Base-by-base conservation (phyloP, 2,113 vertebrate genomes). In the Thunnus thynnus region DNA sequence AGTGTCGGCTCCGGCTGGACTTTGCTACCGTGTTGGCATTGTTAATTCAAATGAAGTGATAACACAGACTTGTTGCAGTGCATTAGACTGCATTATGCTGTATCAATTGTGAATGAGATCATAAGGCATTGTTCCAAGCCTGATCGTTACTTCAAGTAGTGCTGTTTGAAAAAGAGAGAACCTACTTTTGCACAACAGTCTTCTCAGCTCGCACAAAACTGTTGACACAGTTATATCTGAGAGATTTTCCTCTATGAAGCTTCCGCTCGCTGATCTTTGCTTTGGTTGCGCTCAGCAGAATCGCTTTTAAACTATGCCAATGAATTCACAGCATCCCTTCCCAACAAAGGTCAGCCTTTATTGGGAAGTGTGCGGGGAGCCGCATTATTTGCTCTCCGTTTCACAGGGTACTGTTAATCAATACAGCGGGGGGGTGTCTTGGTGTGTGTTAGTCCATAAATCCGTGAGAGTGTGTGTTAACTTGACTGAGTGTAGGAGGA, bases 281-380 rank as follows among this genome's bases (percentile, higher is more conserved):
- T 73, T 25, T 41, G 58, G 22, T 78, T 66, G 16, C 12, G 22
- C 52, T 32, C 51, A 47, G 41, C 61, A 63, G 44, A 64, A 76
- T 63, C 9, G 0, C 51, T 82, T 61, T 81, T 65, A 72, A 89
- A 83, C 60, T 14, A 68, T 74, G 46, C 68, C 60, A 85, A 52
- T 78, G 73, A 84, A 90, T 86, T 78, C 78, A 80, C 2, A 27
- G 63, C 70, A 41, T 78, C 76, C 51, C 71, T 58, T 76, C 76
- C 44, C 25, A 56, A 74, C 30, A 89, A 88, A 90, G 86, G 89
- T 90, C 83, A 83, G 51, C 51, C 57, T 84, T 36, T 56, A 48
- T 22, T 22, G 22, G 56, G 14, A 20, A 27, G 72, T 73, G 72
- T 76, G 76, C 64, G 14, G 78, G 84, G 75, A 87, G 80, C 77